Conservation (phyloP, 2,113 vertebrate species). For the Ophthalmotilapia sp. region DNA sequence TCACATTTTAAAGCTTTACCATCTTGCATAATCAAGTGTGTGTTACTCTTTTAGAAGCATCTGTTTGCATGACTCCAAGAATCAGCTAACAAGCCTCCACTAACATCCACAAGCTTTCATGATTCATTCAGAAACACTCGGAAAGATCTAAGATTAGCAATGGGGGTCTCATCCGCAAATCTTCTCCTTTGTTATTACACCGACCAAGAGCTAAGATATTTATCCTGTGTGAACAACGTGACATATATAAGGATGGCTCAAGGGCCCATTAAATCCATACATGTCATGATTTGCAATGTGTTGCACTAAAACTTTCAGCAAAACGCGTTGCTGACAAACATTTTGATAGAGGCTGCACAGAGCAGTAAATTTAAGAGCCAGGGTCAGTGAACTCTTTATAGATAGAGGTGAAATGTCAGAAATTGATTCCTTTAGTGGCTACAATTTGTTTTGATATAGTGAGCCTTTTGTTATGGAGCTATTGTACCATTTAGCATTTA, state of each 20-base stretch:
- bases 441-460: slow-evolving; percentile 62
- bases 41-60: not conserved
- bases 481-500: not conserved
- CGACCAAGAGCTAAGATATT: slow-evolving; percentile 35
- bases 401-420: slow-evolving; percentile 71
- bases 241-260: slow-evolving; percentile 51
- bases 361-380: slow-evolving; percentile 62
- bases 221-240: slow-evolving; percentile 39
- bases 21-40: not conserved
- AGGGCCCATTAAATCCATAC: slow-evolving; percentile 65
- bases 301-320: slow-evolving; percentile 65
- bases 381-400: slow-evolving; percentile 61
- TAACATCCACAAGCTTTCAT: slow-evolving; percentile 58
- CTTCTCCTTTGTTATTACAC: slow-evolving; percentile 56
- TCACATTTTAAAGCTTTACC: not conserved
- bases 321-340: slow-evolving; percentile 53
- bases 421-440: slow-evolving; percentile 67
- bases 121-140: slow-evolving; percentile 60
- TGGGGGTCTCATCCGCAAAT: slow-evolving; percentile 53
- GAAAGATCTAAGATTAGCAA: slow-evolving; percentile 65
- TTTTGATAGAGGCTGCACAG: slow-evolving; percentile 48
- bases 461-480: slow-evolving; percentile 37
- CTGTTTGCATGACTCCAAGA: not conserved
- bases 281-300: slow-evolving; percentile 58
- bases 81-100: slow-evolving; percentile 45